Evolutionary conservation across 2,888 invertebrate species (phyloP).

Genomic region (Thelaira solivaga): DNA sequence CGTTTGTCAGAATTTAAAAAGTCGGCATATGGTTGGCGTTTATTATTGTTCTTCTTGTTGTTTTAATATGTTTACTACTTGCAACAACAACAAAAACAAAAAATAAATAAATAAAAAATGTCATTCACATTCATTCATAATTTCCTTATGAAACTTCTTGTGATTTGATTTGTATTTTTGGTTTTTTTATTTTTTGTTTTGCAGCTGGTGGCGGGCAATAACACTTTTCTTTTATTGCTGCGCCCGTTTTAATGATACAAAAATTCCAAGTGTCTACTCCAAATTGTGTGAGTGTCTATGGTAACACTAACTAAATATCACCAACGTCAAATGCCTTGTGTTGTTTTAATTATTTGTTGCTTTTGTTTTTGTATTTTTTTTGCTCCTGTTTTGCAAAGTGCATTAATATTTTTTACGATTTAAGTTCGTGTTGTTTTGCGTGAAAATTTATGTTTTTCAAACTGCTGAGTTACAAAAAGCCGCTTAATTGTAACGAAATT

Average conservation of each 20-base stretch:
- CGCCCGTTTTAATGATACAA: constrained; percentile 51
- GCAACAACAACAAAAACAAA: no score
- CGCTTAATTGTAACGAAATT: no score
- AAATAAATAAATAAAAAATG: no score
- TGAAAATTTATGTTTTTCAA: constrained; percentile 43
- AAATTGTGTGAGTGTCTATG: constrained; percentile 4
- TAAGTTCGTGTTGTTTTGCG: constrained; percentile 65
- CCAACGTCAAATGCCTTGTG: background rate
- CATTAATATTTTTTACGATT: constrained; percentile 62
- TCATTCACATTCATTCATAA: constrained; percentile 60
- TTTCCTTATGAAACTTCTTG: constrained; percentile 55
- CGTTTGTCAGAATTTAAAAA: constrained; percentile 10
- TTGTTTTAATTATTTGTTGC: constrained; percentile 3
- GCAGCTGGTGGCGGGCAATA: constrained; percentile 32
- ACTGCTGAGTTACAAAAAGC: no score
- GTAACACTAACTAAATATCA: constrained; percentile 27
- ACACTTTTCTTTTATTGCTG: constrained; percentile 52
- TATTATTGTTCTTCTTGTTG: no score
- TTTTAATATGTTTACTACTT: no score
- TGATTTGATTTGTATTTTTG: constrained; percentile 14
- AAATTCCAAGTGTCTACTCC: background rate
- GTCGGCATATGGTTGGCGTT: constrained; percentile 55
- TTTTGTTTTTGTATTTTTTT: background rate
- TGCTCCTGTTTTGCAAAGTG: constrained; percentile 25
- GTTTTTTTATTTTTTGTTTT: background rate